Evolutionary conservation across 2,888 invertebrate species (phyloP).

Genomic region (Amblyjoppa fuscipennis): DNA sequence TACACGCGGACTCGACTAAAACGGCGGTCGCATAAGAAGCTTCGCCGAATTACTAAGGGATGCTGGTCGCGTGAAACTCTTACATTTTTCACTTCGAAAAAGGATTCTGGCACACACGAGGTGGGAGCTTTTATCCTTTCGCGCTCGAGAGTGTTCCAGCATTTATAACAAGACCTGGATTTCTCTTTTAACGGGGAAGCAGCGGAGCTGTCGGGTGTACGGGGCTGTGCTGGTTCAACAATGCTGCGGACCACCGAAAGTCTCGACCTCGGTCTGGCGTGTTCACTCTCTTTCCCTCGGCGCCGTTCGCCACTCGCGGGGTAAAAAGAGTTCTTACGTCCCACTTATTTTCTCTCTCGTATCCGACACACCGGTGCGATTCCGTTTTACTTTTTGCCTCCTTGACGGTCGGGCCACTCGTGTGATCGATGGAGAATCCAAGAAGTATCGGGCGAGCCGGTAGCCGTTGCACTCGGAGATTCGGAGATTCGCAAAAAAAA

Average conservation of each 20-base stretch:
- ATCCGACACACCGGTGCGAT: background rate
- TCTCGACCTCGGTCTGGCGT: background rate
- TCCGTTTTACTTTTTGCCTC: background rate
- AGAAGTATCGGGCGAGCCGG: background rate
- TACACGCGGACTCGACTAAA: constrained; percentile 16
- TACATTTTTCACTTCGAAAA: constrained; percentile 59
- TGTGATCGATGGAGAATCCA: constrained; percentile 13
- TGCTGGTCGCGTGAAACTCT: constrained; percentile 57
- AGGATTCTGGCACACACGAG: constrained; percentile 36
- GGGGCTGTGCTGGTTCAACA: background rate
- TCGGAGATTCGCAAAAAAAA: background rate
- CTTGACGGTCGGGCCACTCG: background rate
- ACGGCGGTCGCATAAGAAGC: constrained; percentile 1
- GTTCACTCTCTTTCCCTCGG: constrained; percentile 22
- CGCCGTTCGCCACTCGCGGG: constrained; percentile 4
- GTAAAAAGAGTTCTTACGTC: constrained; percentile 18
- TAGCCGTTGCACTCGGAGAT: background rate
- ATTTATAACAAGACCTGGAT: constrained; percentile 24
- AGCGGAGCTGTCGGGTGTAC: background rate
- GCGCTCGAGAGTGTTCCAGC: constrained; percentile 51
- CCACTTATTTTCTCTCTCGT: constrained; percentile 40
- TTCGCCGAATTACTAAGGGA: constrained; percentile 45
- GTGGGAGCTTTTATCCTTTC: constrained; percentile 46
- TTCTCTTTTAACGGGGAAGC: constrained; percentile 23
- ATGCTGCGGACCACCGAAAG: constrained; percentile 16